Evolutionary conservation across 2,888 invertebrate genomes (phyloP).

Genomic region (Drosophila nr. fundita): DNA sequence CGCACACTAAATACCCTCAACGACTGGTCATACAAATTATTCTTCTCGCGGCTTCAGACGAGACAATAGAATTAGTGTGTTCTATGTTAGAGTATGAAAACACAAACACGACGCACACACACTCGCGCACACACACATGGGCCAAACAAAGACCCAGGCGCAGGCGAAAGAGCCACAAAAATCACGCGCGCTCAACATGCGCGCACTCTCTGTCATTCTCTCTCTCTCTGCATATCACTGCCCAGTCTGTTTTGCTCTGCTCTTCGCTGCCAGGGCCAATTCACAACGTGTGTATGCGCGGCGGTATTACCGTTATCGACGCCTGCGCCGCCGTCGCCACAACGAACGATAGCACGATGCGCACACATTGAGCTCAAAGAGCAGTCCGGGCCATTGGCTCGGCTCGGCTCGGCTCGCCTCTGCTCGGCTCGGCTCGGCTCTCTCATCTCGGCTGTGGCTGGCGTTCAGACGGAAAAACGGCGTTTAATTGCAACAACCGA

Average conservation of each 20-base stretch:
- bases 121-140: slow-evolving; percentile 37
- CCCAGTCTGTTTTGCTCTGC: slow-evolving; percentile 27
- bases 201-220: slow-evolving; percentile 34
- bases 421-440: slow-evolving; percentile 34
- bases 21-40: not conserved
- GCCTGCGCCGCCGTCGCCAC: slow-evolving; percentile 61
- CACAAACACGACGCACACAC: slow-evolving; percentile 49
- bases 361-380: slow-evolving; percentile 62
- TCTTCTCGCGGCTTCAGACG: not conserved
- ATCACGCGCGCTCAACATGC: slow-evolving; percentile 77
- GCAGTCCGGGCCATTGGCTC: slow-evolving; percentile 49
- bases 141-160: slow-evolving; percentile 65
- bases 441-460: slow-evolving; percentile 41
- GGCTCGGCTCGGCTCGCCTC: slow-evolving; percentile 22
- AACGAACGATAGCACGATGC: slow-evolving; percentile 43
- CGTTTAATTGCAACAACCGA: slow-evolving; percentile 78
- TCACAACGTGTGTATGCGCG: slow-evolving; percentile 56
- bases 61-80: not conserved
- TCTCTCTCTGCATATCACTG: slow-evolving; percentile 16
- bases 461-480: slow-evolving; percentile 74
- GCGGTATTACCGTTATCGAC: slow-evolving; percentile 71
- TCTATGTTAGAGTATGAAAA: slow-evolving; percentile 39
- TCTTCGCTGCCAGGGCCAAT: slow-evolving; percentile 58
- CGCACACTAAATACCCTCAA: slow-evolving; percentile 32
- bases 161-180: slow-evolving; percentile 72